Base-by-base conservation (phyloP, 2,797 vertebrate species). In the Manis pentadactyla region DNA sequence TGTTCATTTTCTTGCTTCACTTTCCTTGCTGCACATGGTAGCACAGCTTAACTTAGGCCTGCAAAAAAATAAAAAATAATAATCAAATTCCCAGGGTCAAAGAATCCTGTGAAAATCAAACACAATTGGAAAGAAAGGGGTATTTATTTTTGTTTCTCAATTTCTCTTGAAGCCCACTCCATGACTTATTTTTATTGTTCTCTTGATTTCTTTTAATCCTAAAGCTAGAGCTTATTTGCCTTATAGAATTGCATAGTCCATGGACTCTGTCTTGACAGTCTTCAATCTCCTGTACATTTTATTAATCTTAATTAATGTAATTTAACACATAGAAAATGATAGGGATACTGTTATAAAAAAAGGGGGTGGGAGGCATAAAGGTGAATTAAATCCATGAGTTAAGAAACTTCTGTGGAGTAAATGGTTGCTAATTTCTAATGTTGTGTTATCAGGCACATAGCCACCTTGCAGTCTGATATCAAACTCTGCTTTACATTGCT, bases 121-220 rank as follows among this genome's bases (percentile, higher is more conserved):
- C 23, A 46, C 42, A 94, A 74, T 46, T 75, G 29, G 64, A 69
- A 95, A 96, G 68, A 34, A 92, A 84, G 87, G 34, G 57, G 39
- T 83, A 90, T 96, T 95, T 95, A 91, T 82, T 97, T 96, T 92
- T 77, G 49, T 97, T 95, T 87, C 74, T 92, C 59, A 88, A 88
- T 29, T 87, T 87, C 66, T 90, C 57, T 73, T 71, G 46, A 87
- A 94, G 57, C 9, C 27, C 4, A 59, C 23, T 86, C 29, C 3
- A 7, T 94, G 79, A 91, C 55, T 96, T 69, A 64, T 79, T 91
- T 93, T 95, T 61, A 86, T 49, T 25, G 18, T 55, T 85, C 77
- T 93, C 25, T 42, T 77, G 87, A 34, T 78, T 84, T 96, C 57
- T 86, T 93, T 93, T 64, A 94, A 82, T 82, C 46, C 61, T 90